Percentiles rank a stretch among this genome's conserved stretches.
Evolutionary conservation across 2,113 vertebrate species (phyloP).

Genomic region (Chaetops frenatus): DNA sequence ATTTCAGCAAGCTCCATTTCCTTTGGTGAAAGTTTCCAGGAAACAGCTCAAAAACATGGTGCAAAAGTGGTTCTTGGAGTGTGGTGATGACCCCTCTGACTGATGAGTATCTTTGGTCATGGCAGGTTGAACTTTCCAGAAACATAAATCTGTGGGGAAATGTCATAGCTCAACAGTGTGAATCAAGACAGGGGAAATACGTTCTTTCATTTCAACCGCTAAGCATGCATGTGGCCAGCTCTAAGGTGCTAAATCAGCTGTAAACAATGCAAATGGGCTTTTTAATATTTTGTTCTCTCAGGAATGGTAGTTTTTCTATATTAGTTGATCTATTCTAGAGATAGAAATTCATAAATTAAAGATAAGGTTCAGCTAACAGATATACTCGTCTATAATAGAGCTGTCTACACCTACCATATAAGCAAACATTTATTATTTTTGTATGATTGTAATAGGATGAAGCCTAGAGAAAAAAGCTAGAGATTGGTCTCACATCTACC

Average conservation of each 20-base stretch:
- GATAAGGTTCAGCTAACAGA: background rate
- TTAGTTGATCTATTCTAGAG: background rate
- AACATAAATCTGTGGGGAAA: background rate
- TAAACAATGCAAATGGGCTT: background rate
- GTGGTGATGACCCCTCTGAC: background rate
- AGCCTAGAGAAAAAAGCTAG: background rate
- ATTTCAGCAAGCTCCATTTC: background rate
- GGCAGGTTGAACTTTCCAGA: background rate
- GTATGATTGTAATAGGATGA: background rate
- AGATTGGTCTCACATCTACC: background rate
- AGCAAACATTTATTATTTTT: background rate
- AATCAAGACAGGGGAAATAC: background rate
- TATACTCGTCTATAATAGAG: background rate
- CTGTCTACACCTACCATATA: background rate
- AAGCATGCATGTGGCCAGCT: background rate
- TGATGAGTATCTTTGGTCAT: background rate
- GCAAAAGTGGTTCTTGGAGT: background rate
- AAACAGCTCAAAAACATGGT: background rate
- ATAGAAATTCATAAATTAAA: background rate
- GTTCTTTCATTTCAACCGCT: background rate
- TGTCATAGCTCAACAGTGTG: background rate
- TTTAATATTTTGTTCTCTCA: background rate
- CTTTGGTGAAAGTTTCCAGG: background rate
- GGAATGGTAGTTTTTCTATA: background rate
- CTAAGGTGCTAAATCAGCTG: background rate